Evolutionary conservation across 2,888 invertebrate genomes (phyloP), one percentile per base, ranked within the genome.

Genomic region (Limnephilus lunatus): DNA sequence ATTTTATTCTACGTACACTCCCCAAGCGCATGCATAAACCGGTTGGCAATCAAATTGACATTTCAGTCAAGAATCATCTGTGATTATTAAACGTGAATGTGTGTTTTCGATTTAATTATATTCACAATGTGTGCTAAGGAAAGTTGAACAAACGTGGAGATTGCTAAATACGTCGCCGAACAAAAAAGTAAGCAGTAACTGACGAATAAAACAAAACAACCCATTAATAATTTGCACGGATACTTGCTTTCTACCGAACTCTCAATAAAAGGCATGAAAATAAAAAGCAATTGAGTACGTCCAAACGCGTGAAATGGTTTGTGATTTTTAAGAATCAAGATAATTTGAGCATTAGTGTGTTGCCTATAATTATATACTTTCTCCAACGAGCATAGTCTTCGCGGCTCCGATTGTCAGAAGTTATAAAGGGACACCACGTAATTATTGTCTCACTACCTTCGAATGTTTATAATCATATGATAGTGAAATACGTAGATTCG

Each of bases 31-130:
- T 31, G 86, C 80, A n/a, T n/a, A 35, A 85, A 93, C 92, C 89
- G 86, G 92, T 90, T 88, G 88, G 80, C 68, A 92, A 92, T 85
- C 85, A 68, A 91, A 85, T 91, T 91, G 91, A 91, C 92, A 91
- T 92, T 92, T 91, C 86, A 86, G 35, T 11, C 86, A 44, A 85
- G 81, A 80, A 68, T 44, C 91, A 89, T 80, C 91, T 90, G 85
- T 48, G 82, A 35, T 80, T 35, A 89, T 89, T 25, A 80, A 53
- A 80, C 68, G 32, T 5, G 39, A 80, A 80, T 68, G 32, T 68
- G 68, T 87, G 87, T 53, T 88, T 30, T 68, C 35, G 88, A 35
- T 48, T 15, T 30, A 31, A 68, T 19, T 31, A n/a, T 32, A 53
- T 80, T 31, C 53, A 35, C 32, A 19, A 25, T 31, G 32, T 31